These are phyloP conservation scores for Chrosomus eos DNA, from an alignment of 2,797 vertebrate genomes.

Conservation along the genomic window DNA sequence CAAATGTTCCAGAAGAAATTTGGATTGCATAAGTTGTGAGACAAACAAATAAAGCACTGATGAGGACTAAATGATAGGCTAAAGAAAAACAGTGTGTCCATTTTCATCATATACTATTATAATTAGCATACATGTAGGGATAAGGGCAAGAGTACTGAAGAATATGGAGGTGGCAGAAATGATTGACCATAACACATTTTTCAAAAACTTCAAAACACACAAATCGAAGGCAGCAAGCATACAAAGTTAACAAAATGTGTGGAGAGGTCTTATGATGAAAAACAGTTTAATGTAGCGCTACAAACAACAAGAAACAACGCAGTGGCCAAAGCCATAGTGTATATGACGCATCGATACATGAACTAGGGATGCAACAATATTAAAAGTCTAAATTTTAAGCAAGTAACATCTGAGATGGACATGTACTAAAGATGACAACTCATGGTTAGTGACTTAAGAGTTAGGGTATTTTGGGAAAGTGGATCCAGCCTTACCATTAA, in stretches of 20 bases:
- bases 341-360: background rate
- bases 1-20: constrained; percentile 60
- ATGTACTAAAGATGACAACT: background rate
- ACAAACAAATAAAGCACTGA: constrained; percentile 56
- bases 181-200: background rate
- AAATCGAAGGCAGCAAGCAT: background rate
- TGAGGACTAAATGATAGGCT: constrained; percentile 55
- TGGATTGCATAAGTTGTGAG: constrained; percentile 55
- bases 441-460: background rate
- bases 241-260: background rate
- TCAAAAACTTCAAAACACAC: background rate
- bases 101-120: no score
- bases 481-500: constrained; percentile 81
- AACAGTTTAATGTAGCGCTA: background rate
- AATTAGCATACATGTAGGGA: background rate
- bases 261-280: no score
- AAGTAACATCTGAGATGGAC: background rate
- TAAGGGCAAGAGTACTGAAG: background rate
- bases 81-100: constrained; percentile 65
- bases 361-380: background rate
- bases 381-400: background rate
- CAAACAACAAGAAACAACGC: background rate
- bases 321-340: background rate
- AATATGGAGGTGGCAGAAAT: background rate
- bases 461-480: constrained; percentile 36